Base-by-base conservation (phyloP, 1,140 invertebrate species). In the Acromyrmex heyeri region DNA sequence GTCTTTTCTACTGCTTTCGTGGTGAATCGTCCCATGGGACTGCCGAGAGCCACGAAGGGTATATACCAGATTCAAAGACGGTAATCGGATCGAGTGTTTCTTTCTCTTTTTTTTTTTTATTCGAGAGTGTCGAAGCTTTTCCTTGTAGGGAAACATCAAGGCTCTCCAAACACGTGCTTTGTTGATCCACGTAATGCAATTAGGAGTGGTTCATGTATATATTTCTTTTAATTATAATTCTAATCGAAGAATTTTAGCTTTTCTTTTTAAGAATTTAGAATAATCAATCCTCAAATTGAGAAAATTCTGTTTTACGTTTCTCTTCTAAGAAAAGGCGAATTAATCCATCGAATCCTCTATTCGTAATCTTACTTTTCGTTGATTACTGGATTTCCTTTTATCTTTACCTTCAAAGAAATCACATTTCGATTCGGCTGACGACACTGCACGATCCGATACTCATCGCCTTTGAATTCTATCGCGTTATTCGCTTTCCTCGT, bases 31-130 rank as follows among this genome's bases (percentile, higher is more conserved):
- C 44, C 57, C 85, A 44, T 55, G 70, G 61, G 77, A 79, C 70
- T 34, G 38, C 48, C 61, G 62, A 88, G 79, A 88, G 83, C 86
- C 88, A 86, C 83, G 87, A 89, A 88, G 86, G 61, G 70, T 50
- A 50, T 50, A 50, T 57, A 64, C 55, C 53, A 77, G 87, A 86
- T 89, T 89, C 73, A 89, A 88, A 89, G 77, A 89, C 86, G 82
- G 24, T 83, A 73, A 83, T 83, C 79, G 38, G 55, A 75, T 73
- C 38, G 55, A 21, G 27, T 18, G 4, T 59, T 21, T 18, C 4
- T 38, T 61, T 16, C 18, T 50, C 4, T 8, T 16, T 81, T 48
- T 65, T 38, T 16, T 83, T 38, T 16, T 75, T 34, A 2, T 67
- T 24, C n/a, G 14, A 24, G 0, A 38, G 3, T 44, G 76, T 76